Conservation (phyloP, 2,888 invertebrate genomes). For the Cheilosia grossa region DNA sequence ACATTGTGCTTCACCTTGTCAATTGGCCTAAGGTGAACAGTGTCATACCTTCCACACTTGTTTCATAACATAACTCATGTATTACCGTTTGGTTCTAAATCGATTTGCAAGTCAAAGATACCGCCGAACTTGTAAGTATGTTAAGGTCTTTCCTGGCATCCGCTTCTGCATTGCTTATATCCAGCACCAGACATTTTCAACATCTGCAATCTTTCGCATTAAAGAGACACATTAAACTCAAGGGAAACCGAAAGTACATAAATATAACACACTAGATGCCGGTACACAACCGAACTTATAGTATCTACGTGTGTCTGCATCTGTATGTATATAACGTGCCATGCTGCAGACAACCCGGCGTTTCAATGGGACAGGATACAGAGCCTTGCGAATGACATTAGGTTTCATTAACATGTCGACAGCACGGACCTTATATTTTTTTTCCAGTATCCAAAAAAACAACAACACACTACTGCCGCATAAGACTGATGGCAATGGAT, state of each 20-base stretch:
- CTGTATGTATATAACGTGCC: background rate
- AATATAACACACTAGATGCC: too few relatives aligned
- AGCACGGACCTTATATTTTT: background rate
- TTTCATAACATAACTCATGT: too few relatives aligned
- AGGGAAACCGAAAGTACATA: slow-evolving; percentile 15
- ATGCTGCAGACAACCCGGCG: slow-evolving; percentile 5
- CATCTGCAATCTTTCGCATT: slow-evolving; percentile 9
- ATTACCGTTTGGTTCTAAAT: too few relatives aligned
- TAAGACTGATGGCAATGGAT: background rate
- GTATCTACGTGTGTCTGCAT: too few relatives aligned
- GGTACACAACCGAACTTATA: too few relatives aligned
- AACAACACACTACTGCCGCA: background rate
- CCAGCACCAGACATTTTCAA: background rate
- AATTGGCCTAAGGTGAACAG: too few relatives aligned
- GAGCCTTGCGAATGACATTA: background rate
- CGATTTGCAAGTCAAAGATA: too few relatives aligned
- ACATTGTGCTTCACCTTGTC: too few relatives aligned
- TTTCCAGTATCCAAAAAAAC: background rate
- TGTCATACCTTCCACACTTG: too few relatives aligned
- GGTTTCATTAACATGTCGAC: background rate
- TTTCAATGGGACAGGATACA: background rate
- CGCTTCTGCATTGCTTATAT: background rate
- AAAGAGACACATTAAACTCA: slow-evolving; percentile 10
- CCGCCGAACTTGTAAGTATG: too few relatives aligned
- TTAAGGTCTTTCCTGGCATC: background rate